Evolutionary conservation across 92 coral and sea anemone species (phyloP).

Genomic region (Paragorgia papillata): DNA sequence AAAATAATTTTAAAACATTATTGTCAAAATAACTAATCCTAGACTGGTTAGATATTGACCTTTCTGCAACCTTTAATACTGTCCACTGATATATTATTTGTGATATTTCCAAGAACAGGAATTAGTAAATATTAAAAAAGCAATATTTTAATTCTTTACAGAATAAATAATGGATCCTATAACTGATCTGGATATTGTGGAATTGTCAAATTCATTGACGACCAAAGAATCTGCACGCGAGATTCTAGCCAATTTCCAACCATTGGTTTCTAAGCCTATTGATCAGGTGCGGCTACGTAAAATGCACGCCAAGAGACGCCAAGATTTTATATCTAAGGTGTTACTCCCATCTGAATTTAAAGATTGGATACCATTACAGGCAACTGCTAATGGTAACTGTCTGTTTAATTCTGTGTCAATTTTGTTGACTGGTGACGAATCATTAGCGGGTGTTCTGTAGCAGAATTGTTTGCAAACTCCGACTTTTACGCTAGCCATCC

Average conservation of each 20-base stretch:
- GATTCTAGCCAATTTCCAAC: not conserved
- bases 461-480: slow-evolving; percentile 18
- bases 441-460: slow-evolving; percentile 11
- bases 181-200: not conserved
- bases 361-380: not conserved
- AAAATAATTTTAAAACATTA: too few species aligned
- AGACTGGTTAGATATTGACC: too few species aligned
- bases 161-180: too few species aligned
- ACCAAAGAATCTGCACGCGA: not conserved
- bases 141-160: too few species aligned
- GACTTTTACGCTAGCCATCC: slow-evolving; percentile 40
- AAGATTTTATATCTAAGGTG: not conserved
- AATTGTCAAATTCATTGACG: not conserved
- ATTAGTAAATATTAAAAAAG: too few species aligned
- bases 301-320: not conserved
- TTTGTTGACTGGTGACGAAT: slow-evolving; percentile 41
- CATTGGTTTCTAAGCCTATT: not conserved
- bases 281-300: not conserved
- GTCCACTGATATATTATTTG: too few species aligned
- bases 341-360: slow-evolving; percentile 7
- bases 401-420: slow-evolving; percentile 44
- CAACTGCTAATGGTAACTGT: slow-evolving; percentile 51
- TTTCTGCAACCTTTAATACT: too few species aligned
- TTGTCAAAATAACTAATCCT: too few species aligned
- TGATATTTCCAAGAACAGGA: too few species aligned